Base-by-base conservation (phyloP, 2,888 invertebrate species). In the Eristalinus sepulchralis region DNA sequence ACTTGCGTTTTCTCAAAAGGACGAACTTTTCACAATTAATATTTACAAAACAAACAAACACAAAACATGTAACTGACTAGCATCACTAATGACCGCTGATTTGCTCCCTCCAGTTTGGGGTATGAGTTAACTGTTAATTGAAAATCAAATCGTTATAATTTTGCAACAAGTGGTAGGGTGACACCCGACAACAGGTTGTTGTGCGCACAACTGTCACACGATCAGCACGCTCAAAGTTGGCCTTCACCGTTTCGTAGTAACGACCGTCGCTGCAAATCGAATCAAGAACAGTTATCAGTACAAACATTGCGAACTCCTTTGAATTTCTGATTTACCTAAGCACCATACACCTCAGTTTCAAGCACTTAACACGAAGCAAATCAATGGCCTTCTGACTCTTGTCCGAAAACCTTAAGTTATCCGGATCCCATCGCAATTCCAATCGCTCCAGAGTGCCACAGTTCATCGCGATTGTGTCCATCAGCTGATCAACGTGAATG, bases 361-460 rank as follows among this genome's bases (percentile, higher is more conserved):
- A 94, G 90, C 99, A 99, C 91, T 98, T 98, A 59, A 99, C 97
- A 62, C 99, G 96, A 85, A 99, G 94, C 64, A 98, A 97, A 92
- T 99, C 99, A 89, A 99, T 99, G 59, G 99, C 99, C 92, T 99
- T 99, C 93, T 99, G 99, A 91, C 99, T 99, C 93, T 99, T 99
- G 93, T 99, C 99, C 53, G 99, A 99, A 93, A 99, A 99, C 71
- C 99, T 95, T 47, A 99, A 94, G 91, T 99, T 99, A 90, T 99
- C 99, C 0, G 99, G 99, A 93, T 99, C 99, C 99, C 99, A 99
- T 89, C 94, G 96, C 31, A 99, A 94, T 92, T 99, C 99, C 75
- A 99, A 93, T 0, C 99, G 95, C 92, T 98, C 98, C 90, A 99
- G 92, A 89, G 95, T 95, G 0, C 96, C 95, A 90, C 98, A 98